A percentile compares a stretch with the other conserved stretches of the same genome.
Conservation (phyloP, 2,113 vertebrate genomes). For the Falcunculus frontatus region DNA sequence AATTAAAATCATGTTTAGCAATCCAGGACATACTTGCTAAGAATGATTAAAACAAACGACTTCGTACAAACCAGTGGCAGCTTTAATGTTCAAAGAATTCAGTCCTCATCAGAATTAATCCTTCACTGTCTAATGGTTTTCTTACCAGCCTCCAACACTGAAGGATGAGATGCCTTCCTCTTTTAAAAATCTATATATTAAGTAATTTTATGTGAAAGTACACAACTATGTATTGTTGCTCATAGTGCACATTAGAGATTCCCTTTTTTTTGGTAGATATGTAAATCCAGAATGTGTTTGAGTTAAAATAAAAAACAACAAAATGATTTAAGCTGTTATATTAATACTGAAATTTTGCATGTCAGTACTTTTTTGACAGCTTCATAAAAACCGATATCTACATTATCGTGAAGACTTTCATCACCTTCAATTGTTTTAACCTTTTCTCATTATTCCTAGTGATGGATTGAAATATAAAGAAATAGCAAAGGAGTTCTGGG, state of each 20-base stretch:
- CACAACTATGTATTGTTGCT: not conserved
- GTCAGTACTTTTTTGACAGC: conserved; percentile 16
- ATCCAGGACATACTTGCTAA: not conserved
- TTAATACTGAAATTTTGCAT: conserved; percentile 25
- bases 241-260: not conserved
- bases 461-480: conserved; percentile 9
- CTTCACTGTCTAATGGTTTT: not conserved
- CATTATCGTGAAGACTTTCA: conserved; percentile 18
- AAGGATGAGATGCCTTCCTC: not conserved
- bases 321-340: not conserved
- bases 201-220: conserved; percentile 12
- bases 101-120: not conserved
- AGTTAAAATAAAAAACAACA: conserved; percentile 13
- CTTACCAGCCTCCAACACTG: conserved; percentile 1
- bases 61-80: not conserved
- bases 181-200: not conserved
- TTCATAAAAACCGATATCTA: conserved; percentile 18
- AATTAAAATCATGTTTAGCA: not conserved
- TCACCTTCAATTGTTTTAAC: conserved; percentile 28
- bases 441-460: conserved; percentile 9
- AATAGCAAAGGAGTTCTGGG: conserved; percentile 10
- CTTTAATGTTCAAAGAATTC: not conserved
- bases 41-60: not conserved
- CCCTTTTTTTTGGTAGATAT: conserved; percentile 1
- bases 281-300: not conserved